Evolutionary conservation across 2,797 vertebrate genomes (phyloP).

Genomic region (Lutjanus campechanus): DNA sequence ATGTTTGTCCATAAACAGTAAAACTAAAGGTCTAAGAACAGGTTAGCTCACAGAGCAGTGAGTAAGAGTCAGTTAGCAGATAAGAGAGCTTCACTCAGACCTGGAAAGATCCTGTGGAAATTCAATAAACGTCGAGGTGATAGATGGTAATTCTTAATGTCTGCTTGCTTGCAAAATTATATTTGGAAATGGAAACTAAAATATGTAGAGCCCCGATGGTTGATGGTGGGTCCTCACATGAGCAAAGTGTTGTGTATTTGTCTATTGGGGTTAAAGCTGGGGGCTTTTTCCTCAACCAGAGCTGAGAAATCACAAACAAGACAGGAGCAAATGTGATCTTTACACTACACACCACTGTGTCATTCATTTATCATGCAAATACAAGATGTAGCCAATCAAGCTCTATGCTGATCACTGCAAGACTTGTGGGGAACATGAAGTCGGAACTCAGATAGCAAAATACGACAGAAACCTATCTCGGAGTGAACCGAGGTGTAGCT

Average conservation of each 20-base stretch:
- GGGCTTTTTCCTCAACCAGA: neutral
- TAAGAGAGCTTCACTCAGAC: neutral
- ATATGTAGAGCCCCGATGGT: neutral
- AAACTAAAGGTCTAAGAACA: slow-evolving; percentile 48
- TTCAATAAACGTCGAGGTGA: neutral
- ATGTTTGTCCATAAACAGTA: slow-evolving; percentile 75
- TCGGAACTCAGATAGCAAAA: slow-evolving; percentile 19
- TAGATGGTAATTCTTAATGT: neutral
- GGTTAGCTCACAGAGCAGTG: slow-evolving; percentile 22
- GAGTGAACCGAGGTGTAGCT: slow-evolving; percentile 50
- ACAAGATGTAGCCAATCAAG: neutral
- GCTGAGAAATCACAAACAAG: neutral
- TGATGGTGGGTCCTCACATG: neutral
- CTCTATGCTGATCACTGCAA: neutral
- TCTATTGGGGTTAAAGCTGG: neutral
- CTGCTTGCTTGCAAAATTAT: neutral
- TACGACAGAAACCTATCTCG: slow-evolving; percentile 28
- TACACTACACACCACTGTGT: neutral
- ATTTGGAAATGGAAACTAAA: slow-evolving; percentile 1
- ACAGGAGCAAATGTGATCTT: neutral
- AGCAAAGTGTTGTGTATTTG: slow-evolving; percentile 9
- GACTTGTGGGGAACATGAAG: slow-evolving; percentile 19
- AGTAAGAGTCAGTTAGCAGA: slow-evolving; percentile 9
- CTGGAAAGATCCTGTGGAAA: neutral
- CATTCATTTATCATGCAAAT: neutral